Evolutionary conservation across 2,888 invertebrate species (phyloP), one percentile per base, ranked within the genome.

Genomic region (Ochropleura plecta): DNA sequence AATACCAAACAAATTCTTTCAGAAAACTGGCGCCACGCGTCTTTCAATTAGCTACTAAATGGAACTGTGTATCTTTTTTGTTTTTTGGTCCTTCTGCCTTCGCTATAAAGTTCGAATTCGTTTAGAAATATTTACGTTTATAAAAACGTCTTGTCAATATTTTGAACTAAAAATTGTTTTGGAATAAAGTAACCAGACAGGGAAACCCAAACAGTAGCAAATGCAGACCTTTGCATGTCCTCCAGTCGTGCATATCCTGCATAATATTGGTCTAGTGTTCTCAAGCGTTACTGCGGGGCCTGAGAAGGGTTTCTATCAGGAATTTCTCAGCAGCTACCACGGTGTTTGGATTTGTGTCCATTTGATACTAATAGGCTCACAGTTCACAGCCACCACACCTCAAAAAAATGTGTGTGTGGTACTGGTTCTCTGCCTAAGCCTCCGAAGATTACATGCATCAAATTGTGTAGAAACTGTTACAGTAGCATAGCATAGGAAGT

Each of bases 21-120:
- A 78, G 63, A 51, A 70, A 72, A 68, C 69, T 63, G 83, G 79
- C 83, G 86, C 73, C 86, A 79, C 62, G 49, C 68, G 53, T 72
- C 57, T 49, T 72, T 84, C 73, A 83, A 75, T 73, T 76, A 46
- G 49, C 66, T 63, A n/a, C 20, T 16, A 53, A 67, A 65, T 83
- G 30, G 16, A 7, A 63, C 20, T 46, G 12, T 12, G 42, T 63
- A 62, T 46, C 42, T 57, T 42, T 49, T 16, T 42, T 46, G 55
- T 3, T 44, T 66, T 81, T 76, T 62, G 49, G 55, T 60, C 46
- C 60, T 76, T 62, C 14, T 12, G 18, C 0, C 7, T 63, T 68
- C 42, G 44, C 55, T 12, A 30, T 66, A 66, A 16, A 60, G 48
- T 55, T 48, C 16, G 10, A 48, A 48, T 72, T 75, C 40, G 18